phyloP scores from a whole-genome alignment of 2,888 invertebrate genomes.

The Scaptomyza reducta region DNA sequence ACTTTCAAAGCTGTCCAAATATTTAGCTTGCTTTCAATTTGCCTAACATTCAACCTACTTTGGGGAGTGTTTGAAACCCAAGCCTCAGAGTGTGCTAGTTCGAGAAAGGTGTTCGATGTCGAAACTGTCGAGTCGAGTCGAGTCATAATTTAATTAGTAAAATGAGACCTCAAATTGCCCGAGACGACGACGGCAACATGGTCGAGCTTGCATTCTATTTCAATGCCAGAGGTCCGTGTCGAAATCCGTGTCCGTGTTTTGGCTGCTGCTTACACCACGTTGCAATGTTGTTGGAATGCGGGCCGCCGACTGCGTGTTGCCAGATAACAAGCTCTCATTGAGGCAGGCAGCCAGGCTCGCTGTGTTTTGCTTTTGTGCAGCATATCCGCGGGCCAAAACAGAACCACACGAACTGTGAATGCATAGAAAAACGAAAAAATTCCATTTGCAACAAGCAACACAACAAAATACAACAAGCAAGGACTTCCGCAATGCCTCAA shows the following conservation, averaged over 20 bases:
- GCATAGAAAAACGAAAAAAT: constrained; percentile 71
- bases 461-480: constrained; percentile 40
- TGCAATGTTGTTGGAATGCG: constrained; percentile 34
- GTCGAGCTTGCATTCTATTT: constrained; percentile 56
- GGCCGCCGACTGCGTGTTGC: constrained; percentile 60
- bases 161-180: constrained; percentile 76
- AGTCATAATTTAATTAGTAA: constrained; percentile 77
- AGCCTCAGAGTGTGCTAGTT: constrained; percentile 17
- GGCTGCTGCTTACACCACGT: constrained; percentile 2
- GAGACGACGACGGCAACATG: constrained; percentile 43
- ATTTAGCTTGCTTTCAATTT: constrained; percentile 9
- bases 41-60: constrained; percentile 6
- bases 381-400: constrained; percentile 63
- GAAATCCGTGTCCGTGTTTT: constrained; percentile 19
- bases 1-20: constrained; percentile 5
- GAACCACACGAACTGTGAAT: constrained; percentile 67
- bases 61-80: constrained; percentile 17
- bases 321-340: constrained; percentile 61
- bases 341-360: constrained; percentile 36
- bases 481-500: constrained; percentile 61
- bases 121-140: constrained; percentile 55
- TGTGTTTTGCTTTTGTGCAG: constrained; percentile 63
- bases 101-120: constrained; percentile 50
- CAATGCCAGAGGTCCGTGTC: constrained; percentile 46
- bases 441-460: constrained; percentile 33